Evolutionary conservation across 2,113 vertebrate species (phyloP).

Genomic region (Chaenocephalus aceratus): DNA sequence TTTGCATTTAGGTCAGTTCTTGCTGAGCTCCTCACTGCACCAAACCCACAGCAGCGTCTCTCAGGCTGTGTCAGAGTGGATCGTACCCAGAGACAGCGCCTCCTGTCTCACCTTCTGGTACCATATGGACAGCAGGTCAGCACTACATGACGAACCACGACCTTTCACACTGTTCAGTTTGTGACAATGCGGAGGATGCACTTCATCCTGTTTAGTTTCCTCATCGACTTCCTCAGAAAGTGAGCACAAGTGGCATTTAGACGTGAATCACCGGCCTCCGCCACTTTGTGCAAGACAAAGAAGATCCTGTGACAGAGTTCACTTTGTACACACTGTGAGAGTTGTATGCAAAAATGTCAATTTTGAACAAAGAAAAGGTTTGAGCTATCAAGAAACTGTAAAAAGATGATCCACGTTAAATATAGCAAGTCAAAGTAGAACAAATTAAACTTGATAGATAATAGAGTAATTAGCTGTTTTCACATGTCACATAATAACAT

Average conservation of each 20-base stretch:
- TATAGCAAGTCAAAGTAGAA: neutral
- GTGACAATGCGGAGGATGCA: constrained; percentile 53
- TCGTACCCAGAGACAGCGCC: constrained; percentile 44
- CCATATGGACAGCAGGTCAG: constrained; percentile 77
- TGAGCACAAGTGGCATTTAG: constrained; percentile 60
- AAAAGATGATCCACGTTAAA: neutral
- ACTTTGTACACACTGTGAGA: constrained; percentile 12
- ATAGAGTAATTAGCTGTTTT: neutral
- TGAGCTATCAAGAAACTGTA: neutral
- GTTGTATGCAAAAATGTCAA: neutral
- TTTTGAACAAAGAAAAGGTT: neutral
- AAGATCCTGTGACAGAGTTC: constrained; percentile 59
- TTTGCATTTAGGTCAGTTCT: constrained; percentile 74
- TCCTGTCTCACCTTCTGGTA: constrained; percentile 82
- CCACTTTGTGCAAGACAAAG: constrained; percentile 58
- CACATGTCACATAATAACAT: neutral
- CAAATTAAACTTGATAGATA: neutral
- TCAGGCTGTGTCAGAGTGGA: constrained; percentile 78
- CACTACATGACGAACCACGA: neutral
- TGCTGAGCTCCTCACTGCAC: constrained; percentile 72
- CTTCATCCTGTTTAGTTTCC: constrained; percentile 66
- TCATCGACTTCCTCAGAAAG: constrained; percentile 67
- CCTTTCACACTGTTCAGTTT: constrained; percentile 29
- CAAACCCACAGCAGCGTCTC: constrained; percentile 51
- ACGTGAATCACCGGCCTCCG: constrained; percentile 59